phyloP scores from a whole-genome alignment of 1,140 invertebrate species.

The Brachionus sp. region DNA sequence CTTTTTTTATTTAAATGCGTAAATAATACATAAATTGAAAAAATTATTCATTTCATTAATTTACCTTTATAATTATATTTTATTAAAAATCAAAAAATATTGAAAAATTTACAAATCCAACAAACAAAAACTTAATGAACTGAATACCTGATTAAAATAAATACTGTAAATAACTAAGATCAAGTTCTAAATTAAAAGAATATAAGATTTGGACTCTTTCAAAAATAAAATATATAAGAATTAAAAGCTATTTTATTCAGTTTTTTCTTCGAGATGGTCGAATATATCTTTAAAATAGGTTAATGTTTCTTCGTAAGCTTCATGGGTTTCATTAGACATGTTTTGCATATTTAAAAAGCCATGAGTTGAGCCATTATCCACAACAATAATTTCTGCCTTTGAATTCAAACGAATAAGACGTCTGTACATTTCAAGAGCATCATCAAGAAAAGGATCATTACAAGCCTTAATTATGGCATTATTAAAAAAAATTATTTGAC shows the following conservation, averaged over 20 bases:
- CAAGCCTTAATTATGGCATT: slow-evolving; percentile 9
- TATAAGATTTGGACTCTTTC: no score
- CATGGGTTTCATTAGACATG: slow-evolving; percentile 12
- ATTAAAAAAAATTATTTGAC: neutral
- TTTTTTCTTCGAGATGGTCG: neutral
- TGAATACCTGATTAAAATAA: no score
- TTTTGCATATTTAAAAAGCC: slow-evolving; percentile 40
- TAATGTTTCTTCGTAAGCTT: slow-evolving; percentile 36
- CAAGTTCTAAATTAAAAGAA: no score
- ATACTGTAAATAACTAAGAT: no score
- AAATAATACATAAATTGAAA: no score
- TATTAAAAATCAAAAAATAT: no score
- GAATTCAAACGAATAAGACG: slow-evolving; percentile 73
- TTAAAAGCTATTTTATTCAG: neutral
- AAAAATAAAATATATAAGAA: no score
- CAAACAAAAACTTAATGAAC: no score
- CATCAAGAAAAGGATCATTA: slow-evolving; percentile 86
- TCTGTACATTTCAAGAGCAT: slow-evolving; percentile 89
- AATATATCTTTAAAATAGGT: slow-evolving; percentile 10
- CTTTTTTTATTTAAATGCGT: no score
- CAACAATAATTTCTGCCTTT: slow-evolving; percentile 74
- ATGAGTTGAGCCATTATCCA: slow-evolving; percentile 32
- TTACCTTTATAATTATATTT: no score
- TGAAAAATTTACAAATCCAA: no score
- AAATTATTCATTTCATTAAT: no score